These are phyloP conservation scores for Philereme transversata DNA, from an alignment of 2,888 invertebrate genomes.

Conservation along the genomic window DNA sequence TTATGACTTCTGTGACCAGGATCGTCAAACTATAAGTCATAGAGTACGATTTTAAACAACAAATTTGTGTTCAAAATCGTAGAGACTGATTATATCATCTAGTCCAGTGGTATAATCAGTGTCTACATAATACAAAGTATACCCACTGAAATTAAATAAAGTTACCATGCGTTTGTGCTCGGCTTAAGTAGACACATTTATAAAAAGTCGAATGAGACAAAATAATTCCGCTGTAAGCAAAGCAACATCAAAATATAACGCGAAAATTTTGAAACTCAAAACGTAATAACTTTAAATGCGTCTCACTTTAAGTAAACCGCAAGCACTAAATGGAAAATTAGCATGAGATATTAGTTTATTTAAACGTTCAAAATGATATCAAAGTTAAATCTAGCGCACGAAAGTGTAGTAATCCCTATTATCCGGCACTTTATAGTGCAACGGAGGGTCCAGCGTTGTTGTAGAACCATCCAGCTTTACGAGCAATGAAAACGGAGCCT, in stretches of 20 bases:
- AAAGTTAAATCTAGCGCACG: constrained; percentile 64
- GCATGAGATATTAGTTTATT: constrained; percentile 37
- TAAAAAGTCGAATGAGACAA: background rate
- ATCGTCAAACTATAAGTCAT: too few relatives aligned
- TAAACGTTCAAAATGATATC: constrained; percentile 49
- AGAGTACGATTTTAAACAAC: too few relatives aligned
- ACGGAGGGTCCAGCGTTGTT: constrained; percentile 67
- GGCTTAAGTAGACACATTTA: too few relatives aligned
- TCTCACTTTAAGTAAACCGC: constrained; percentile 11
- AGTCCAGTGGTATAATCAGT: too few relatives aligned
- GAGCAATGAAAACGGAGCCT: constrained; percentile 75
- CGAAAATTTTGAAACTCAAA: background rate
- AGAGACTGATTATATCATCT: too few relatives aligned
- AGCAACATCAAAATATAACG: background rate
- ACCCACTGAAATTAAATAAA: background rate
- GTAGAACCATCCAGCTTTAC: constrained; percentile 74
- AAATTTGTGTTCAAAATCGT: too few relatives aligned
- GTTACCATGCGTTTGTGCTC: background rate
- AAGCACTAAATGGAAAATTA: constrained; percentile 27
- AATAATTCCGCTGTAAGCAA: background rate
- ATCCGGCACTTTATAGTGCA: constrained; percentile 74
- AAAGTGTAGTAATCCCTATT: constrained; percentile 76
- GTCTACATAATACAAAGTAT: background rate
- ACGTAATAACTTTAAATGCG: background rate
- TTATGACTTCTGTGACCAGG: constrained; percentile 3